These are phyloP conservation scores for Apostichopus japonicus DNA, from an alignment of 35 echinoderm and acorn worm genomes.

Conservation along the genomic window DNA sequence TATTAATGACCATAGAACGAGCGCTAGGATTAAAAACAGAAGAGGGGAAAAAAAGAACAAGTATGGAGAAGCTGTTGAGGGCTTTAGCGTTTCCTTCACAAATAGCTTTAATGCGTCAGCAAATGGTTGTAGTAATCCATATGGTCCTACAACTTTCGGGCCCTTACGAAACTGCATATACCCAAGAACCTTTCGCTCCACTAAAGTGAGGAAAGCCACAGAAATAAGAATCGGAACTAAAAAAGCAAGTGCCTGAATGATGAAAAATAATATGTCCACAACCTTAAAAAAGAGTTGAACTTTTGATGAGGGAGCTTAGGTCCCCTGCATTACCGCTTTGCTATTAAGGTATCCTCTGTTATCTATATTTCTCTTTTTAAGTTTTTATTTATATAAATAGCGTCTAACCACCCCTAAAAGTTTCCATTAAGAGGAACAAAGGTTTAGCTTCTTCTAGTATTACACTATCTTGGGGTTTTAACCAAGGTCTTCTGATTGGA, in stretches of 20 bases:
- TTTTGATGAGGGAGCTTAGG: conserved; percentile 57
- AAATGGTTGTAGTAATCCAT: conserved; percentile 70
- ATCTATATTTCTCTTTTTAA: not conserved
- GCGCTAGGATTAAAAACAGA: conserved; percentile 43
- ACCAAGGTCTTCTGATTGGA: conserved; percentile 60
- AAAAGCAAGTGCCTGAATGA: not conserved
- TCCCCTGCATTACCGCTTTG: conserved; percentile 64
- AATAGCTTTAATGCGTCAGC: conserved; percentile 81
- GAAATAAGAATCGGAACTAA: not conserved
- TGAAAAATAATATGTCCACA: conserved; percentile 34
- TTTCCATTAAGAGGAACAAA: too few relatives aligned
- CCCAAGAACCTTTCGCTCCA: conserved; percentile 84
- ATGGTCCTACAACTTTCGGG: conserved; percentile 74
- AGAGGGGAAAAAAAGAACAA: conserved; percentile 66
- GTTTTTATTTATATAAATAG: too few relatives aligned
- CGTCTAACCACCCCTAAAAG: too few relatives aligned
- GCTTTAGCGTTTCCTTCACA: conserved; percentile 75
- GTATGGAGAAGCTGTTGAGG: conserved; percentile 56
- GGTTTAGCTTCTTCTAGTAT: not conserved
- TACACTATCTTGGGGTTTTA: conserved; percentile 4
- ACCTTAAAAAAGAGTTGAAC: conserved; percentile 71
- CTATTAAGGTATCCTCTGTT: conserved; percentile 43
- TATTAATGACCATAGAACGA: conserved; percentile 42
- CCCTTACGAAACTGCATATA: conserved; percentile 87
- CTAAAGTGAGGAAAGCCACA: conserved; percentile 62